Base-by-base conservation (phyloP, 2,113 vertebrate species). In the Plecturocebus donacophilus region DNA sequence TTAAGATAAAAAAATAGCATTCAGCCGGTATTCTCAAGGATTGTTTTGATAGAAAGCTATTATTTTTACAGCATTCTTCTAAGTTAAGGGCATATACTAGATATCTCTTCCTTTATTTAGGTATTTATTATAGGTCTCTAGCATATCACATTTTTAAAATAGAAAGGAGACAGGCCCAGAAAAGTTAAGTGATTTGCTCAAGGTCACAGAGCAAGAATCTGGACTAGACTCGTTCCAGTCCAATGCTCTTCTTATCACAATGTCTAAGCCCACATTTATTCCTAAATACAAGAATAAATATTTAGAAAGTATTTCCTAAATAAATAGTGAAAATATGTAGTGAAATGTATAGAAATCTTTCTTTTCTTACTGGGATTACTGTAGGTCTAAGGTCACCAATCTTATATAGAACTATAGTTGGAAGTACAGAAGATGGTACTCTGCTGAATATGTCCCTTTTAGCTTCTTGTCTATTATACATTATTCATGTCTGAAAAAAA, bases 31-130 rank as follows among this genome's bases (percentile, higher is more conserved):
- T 82, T 79, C 52, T 82, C 42, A 93, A 96, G 56, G 32, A 77
- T n/a, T 45, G 64, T 76, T 87, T 73, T 56, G 58, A 83, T 8
- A 92, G 45, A 85, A 92, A 86, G 21, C 30, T 85, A 79, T 45
- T 80, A 81, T 87, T 96, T 97, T 94, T 49, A 94, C 21, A 94
- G 70, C 14, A 95, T 71, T 85, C 73, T 95, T 95, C 35, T 92
- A 95, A 84, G 75, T 88, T 92, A 94, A 94, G 13, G 76, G 32
- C 84, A 45, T 40, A 86, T 17, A 90, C 13, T 66, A 38, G 20
- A 77, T 52, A 87, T 1, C 35, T 83, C 70, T 87, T 90, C 94
- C 83, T 81, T 97, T 68, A 54, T 19, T 68, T 87, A 76, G 84
- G 76, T 87, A 84, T 90, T 92, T 88, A 42, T 70, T 90, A 88